These are phyloP conservation scores for Arrhamphus sclerolepis DNA, from an alignment of 2,797 vertebrate species.

Conservation along the genomic window DNA sequence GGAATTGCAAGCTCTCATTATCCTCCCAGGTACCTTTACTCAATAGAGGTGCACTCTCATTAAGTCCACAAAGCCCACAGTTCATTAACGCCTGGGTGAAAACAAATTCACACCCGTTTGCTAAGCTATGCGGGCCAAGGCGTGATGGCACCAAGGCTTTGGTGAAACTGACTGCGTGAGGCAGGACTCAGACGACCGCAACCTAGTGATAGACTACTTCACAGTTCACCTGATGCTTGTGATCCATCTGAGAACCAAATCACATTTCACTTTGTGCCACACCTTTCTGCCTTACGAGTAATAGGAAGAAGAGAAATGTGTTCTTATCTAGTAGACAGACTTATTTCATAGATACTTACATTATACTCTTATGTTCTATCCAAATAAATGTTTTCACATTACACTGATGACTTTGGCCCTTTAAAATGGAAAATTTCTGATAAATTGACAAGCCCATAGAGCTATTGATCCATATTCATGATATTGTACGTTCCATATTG, in stretches of 20 bases:
- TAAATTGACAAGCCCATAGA: too few relatives aligned
- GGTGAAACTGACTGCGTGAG: slow-evolving; percentile 23
- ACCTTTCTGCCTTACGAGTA: slow-evolving; percentile 8
- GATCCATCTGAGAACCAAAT: slow-evolving; percentile 49
- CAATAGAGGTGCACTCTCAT: slow-evolving; percentile 59
- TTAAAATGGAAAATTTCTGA: too few relatives aligned
- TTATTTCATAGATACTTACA: neutral
- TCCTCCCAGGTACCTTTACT: slow-evolving; percentile 54
- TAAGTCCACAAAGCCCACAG: slow-evolving; percentile 65
- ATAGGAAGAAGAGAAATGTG: neutral
- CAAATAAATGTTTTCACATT: neutral
- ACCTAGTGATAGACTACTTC: slow-evolving; percentile 44
- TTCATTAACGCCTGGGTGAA: slow-evolving; percentile 80
- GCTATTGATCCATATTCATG: too few relatives aligned
- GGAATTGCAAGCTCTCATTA: slow-evolving; percentile 50
- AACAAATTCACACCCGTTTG: slow-evolving; percentile 78
- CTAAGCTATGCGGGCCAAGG: slow-evolving; percentile 60
- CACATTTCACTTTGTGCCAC: slow-evolving; percentile 30
- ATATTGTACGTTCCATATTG: too few relatives aligned
- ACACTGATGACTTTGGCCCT: slow-evolving; percentile 11
- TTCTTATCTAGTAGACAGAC: neutral
- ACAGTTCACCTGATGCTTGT: slow-evolving; percentile 61
- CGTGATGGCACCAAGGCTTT: slow-evolving; percentile 23
- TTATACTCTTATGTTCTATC: too few relatives aligned
- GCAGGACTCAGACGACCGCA: slow-evolving; percentile 46